These are phyloP conservation scores for Strongylocentrotus purpuratus DNA, from an alignment of 35 echinoderm and acorn worm species.

Conservation along the genomic window DNA sequence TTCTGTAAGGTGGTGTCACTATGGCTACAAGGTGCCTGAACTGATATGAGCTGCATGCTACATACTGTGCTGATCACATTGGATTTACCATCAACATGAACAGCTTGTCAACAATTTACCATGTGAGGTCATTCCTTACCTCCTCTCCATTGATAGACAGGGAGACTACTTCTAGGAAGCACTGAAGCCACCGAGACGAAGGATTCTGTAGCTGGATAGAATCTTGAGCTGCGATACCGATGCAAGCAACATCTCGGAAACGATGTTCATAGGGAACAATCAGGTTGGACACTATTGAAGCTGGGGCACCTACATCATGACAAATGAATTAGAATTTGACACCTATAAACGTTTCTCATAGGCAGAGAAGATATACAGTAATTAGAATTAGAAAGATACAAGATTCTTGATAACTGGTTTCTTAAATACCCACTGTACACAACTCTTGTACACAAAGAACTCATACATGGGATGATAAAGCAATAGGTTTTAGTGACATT, in stretches of 20 bases:
- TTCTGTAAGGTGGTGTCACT: too few relatives aligned
- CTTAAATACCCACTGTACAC: too few relatives aligned
- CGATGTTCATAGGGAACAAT: constrained; percentile 69
- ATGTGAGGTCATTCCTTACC: constrained; percentile 43
- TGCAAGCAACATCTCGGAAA: constrained; percentile 88
- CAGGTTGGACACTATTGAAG: constrained; percentile 36
- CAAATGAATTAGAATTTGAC: not conserved
- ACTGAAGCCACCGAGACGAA: constrained; percentile 85
- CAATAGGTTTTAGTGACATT: not conserved
- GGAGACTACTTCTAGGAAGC: constrained; percentile 71
- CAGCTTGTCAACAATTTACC: too few relatives aligned
- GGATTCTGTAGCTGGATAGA: constrained; percentile 76
- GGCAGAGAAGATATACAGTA: too few relatives aligned
- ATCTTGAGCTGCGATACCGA: constrained; percentile 84
- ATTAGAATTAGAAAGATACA: too few relatives aligned
- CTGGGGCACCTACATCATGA: not conserved
- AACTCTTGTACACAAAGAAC: too few relatives aligned
- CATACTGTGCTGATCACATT: too few relatives aligned
- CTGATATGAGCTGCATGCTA: too few relatives aligned
- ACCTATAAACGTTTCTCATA: not conserved
- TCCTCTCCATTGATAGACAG: constrained; percentile 87
- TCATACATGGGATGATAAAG: not conserved
- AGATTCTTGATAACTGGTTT: too few relatives aligned
- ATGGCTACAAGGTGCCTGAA: too few relatives aligned
- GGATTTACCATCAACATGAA: too few relatives aligned